Base-by-base conservation (phyloP, 2,888 invertebrate genomes). In the Tridacna crocea region DNA sequence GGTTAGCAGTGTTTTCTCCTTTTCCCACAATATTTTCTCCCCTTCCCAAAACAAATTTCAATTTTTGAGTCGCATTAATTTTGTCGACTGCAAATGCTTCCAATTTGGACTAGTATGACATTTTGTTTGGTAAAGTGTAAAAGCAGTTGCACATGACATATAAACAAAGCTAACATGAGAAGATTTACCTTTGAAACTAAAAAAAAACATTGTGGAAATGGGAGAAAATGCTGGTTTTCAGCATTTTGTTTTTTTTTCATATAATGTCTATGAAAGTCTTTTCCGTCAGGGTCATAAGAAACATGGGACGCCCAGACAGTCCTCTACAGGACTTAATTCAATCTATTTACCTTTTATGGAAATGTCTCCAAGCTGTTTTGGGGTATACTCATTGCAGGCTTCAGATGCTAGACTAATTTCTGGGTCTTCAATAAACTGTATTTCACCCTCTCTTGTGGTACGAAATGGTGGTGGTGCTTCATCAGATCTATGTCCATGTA, bases 381-480 rank as follows among this genome's bases (percentile, higher is more conserved):
- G 92, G 60, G 90, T 80, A 75, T 90, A 90, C 36, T 79, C 86
- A 73, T 88, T 90, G 26, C 89, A 88, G 24, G 92, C 93, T 74
- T 91, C 82, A 58, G 90, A 87, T 22, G 89, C 86, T 13, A 94
- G 87, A 75, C 91, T 92, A 0, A 92, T 81, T 22, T 94, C 94
- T 61, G 84, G 77, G 72, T 94, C 94, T 72, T 94, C 93, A 0
- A 90, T 83, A 80, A 92, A 94, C 80, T 91, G 92, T 26, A 94
- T 87, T 27, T 94, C 94, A 66, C 90, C 92, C 73, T 94, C 94
- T 79, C 90, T 91, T 17, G 91, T 89, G 36, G 92, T 91, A 55
- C 90, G 85, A 75, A 93, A 94, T n/a, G 88, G 80, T 19, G 65
- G 46, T n/a, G 87, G 77, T 17, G 91, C 79, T 70, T 94, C 94